A percentile compares a stretch with the other conserved stretches of the same genome.
These are phyloP conservation scores for Leptinotarsa texana DNA, from an alignment of 1,140 invertebrate genomes.

Conservation along the genomic window DNA sequence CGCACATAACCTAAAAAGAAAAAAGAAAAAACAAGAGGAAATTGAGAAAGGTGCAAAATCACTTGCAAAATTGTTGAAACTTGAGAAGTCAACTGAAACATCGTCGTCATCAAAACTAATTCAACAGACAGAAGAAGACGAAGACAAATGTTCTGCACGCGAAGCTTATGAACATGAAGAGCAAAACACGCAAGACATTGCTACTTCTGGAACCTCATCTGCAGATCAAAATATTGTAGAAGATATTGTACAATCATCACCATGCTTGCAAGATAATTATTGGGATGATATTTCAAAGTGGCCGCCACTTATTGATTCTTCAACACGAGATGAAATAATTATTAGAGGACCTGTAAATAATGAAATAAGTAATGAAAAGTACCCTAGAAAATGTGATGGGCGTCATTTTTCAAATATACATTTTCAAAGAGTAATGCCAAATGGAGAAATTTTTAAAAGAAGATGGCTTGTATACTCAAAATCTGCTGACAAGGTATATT, in stretches of 20 bases:
- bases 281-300: conserved; percentile 5
- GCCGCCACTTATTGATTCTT: background rate
- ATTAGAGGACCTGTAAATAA: background rate
- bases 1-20: too few species aligned
- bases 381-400: conserved; percentile 1
- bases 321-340: background rate
- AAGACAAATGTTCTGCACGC: background rate
- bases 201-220: background rate
- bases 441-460: conserved; percentile 8
- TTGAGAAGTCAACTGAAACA: too few species aligned
- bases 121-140: too few species aligned
- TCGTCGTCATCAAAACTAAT: too few species aligned
- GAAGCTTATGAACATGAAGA: conserved; percentile 5
- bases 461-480: conserved; percentile 5
- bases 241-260: background rate
- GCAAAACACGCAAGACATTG: background rate
- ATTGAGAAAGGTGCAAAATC: too few species aligned
- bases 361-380: conserved; percentile 2
- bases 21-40: too few species aligned
- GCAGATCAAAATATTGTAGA: background rate
- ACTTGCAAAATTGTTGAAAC: too few species aligned
- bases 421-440: conserved; percentile 6
- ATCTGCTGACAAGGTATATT: conserved; percentile 1
- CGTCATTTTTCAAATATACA: conserved; percentile 6
- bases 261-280: background rate